Evolutionary conservation across 2,113 vertebrate genomes (phyloP).

Genomic region (Willisornis vidua): DNA sequence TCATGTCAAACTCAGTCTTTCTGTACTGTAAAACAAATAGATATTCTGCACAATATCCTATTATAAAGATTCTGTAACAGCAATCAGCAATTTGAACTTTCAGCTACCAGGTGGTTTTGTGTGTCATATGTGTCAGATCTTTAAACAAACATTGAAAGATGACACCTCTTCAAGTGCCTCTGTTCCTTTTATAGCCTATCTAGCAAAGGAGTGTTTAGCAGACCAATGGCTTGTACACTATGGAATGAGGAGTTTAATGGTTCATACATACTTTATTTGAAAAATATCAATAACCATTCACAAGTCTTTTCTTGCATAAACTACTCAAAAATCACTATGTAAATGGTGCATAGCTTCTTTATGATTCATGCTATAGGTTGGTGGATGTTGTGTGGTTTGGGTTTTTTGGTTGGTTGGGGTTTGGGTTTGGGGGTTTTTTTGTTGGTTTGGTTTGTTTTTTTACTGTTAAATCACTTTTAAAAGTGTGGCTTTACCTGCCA

Average conservation of each 20-base stretch:
- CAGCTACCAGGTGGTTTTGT: background rate
- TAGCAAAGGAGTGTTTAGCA: constrained; percentile 51
- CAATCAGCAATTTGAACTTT: background rate
- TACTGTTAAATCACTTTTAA: constrained; percentile 58
- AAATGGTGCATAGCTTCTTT: constrained; percentile 76
- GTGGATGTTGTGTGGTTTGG: background rate
- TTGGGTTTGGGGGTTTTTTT: too few relatives aligned
- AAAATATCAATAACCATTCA: constrained; percentile 79
- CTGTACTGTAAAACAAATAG: background rate
- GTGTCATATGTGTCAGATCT: constrained; percentile 37
- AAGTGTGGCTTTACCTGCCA: constrained; percentile 53
- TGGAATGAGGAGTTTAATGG: constrained; percentile 74
- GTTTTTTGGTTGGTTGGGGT: background rate
- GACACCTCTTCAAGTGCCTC: constrained; percentile 17
- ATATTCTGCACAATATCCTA: background rate
- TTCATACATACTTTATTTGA: constrained; percentile 77
- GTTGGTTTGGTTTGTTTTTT: background rate
- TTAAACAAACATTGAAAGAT: constrained; percentile 55
- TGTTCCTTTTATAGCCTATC: constrained; percentile 61
- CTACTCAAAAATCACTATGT: constrained; percentile 69
- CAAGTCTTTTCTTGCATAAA: constrained; percentile 72
- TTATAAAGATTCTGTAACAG: background rate
- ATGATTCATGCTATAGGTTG: constrained; percentile 56
- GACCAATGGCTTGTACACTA: constrained; percentile 61
- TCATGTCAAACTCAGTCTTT: background rate